Conservation (phyloP, 2,797 vertebrate genomes). For the Sparus aurata region DNA sequence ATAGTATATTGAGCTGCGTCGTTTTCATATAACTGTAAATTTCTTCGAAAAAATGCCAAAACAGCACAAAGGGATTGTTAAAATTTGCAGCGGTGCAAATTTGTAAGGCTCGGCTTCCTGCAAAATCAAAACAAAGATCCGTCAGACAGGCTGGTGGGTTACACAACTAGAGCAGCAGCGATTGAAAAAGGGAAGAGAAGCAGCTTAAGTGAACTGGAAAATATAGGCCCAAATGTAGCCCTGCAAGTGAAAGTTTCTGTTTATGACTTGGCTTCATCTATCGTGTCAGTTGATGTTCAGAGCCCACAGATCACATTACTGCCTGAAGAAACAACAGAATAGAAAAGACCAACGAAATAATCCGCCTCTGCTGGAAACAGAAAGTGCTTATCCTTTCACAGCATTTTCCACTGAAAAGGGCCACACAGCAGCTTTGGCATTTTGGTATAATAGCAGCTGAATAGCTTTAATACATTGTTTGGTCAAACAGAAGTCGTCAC, state of each 20-base stretch:
- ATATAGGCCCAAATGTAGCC: constrained; percentile 62
- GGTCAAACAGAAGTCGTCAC: not conserved
- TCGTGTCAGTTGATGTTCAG: constrained; percentile 51
- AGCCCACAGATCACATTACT: constrained; percentile 55
- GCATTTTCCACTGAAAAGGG: constrained; percentile 30
- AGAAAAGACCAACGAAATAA: constrained; percentile 38
- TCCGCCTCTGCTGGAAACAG: constrained; percentile 4
- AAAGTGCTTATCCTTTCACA: constrained; percentile 38
- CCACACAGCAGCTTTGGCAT: not conserved
- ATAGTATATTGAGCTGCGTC: not conserved
- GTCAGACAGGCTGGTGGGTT: constrained; percentile 39
- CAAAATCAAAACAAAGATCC: constrained; percentile 43
- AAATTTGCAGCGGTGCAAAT: not conserved
- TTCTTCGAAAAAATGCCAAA: too few relatives aligned
- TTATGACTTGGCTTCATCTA: constrained; percentile 59
- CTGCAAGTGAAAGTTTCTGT: constrained; percentile 58
- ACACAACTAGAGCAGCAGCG: constrained; percentile 49
- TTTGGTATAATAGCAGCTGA: constrained; percentile 7
- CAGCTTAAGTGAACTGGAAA: constrained; percentile 71
- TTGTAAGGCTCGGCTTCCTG: not conserved
- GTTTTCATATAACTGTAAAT: too few relatives aligned
- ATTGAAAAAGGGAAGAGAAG: constrained; percentile 11
- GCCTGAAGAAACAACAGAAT: constrained; percentile 25
- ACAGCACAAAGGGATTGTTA: not conserved
- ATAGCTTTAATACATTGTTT: not conserved